Evolutionary conservation across 2,797 vertebrate species (phyloP).

Genomic region (Paramormyrops hopkinsi): DNA sequence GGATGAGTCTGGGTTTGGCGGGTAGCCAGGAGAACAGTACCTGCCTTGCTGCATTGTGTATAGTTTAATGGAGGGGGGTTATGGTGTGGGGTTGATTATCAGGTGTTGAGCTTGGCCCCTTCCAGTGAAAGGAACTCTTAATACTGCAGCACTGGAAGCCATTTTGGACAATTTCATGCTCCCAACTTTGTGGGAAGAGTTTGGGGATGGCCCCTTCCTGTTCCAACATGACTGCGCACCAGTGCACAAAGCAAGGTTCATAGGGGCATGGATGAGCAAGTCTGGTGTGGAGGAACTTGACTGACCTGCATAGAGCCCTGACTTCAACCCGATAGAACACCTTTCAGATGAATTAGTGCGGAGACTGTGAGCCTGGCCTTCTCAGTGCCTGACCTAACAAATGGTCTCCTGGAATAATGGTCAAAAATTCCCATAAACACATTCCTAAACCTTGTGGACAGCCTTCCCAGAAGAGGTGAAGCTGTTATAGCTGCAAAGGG

Average conservation of each 20-base stretch:
- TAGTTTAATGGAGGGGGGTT: background rate
- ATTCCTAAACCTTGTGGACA: background rate
- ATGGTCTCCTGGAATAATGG: background rate
- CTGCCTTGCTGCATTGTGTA: background rate
- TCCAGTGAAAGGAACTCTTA: background rate
- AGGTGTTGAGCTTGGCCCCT: background rate
- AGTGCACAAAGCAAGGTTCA: background rate
- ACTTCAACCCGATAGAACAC: background rate
- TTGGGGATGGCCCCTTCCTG: background rate
- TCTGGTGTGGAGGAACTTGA: background rate
- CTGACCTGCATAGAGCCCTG: too few species aligned
- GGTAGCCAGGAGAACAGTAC: background rate
- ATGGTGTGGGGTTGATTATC: background rate
- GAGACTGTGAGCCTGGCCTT: background rate
- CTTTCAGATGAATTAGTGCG: background rate
- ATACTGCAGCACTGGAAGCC: background rate
- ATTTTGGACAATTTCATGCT: background rate
- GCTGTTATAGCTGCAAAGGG: background rate
- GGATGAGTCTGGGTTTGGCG: too few species aligned
- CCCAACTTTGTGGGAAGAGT: background rate
- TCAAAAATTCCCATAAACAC: background rate
- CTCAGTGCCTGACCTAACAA: background rate
- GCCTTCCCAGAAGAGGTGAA: background rate
- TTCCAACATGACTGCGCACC: background rate
- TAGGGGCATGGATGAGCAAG: background rate